Base-by-base conservation (phyloP, 2,113 vertebrate genomes). In the Heterochromis multidens region DNA sequence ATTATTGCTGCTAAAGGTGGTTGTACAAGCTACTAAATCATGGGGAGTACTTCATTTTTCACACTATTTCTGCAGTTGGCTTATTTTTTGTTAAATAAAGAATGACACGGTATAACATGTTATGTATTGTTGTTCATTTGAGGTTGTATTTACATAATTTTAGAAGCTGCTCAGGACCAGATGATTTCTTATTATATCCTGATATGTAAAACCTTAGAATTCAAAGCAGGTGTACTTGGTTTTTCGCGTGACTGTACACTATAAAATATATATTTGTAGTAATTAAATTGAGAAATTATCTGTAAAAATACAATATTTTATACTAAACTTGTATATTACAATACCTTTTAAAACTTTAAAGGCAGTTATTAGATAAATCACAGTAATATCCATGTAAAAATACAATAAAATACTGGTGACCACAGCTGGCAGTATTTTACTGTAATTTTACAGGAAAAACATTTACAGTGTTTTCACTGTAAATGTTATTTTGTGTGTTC, bases 21-120 rank as follows among this genome's bases (percentile, higher is more conserved):
- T 40, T n/a, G n/a, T n/a, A n/a, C n/a, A 65, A 9, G n/a, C n/a
- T 1, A 65, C 62, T 25, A 35, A 40, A 65, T 65, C 21, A 23
- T 3, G 0, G 12, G 6, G 62, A 14, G 37, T 25, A 40, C n/a
- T 40, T 3, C 0, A 7, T 2, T 67, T 43, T 67, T 67, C n/a
- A 67, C 37, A 43, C 63, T 17, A 13, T 13, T 17, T 67, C 4
- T 43, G 63, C 63, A 43, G n/a, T 67, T 43, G n/a, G 35, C 62
- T n/a, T 67, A 1, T 0, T 67, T 67, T 67, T 10, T 67, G 13
- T n/a, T 43, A 67, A 35, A 67, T 43, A 67, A 43, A 43, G 13
- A 43, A 67, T 0, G 43, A 2, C 62, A 65, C n/a, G 9, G 62
- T 65, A 21, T 40, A 40, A 0, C 21, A 65, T 12, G 23, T 67